phyloP scores from a whole-genome alignment of 2,797 vertebrate species.

The Pangasius krempfi region DNA sequence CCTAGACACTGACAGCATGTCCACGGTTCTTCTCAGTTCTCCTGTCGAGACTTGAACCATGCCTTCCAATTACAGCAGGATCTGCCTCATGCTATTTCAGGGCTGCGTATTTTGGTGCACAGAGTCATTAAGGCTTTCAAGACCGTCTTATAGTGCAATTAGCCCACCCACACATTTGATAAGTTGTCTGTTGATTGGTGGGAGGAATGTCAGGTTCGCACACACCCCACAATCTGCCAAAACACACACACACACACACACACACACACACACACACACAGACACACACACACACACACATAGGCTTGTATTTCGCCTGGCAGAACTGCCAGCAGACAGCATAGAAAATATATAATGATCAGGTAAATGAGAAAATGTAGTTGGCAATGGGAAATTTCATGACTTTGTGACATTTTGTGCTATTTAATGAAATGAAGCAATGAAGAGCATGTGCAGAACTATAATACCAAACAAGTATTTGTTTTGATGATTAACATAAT shows the following conservation, averaged over 20 bases:
- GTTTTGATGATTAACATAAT: background rate
- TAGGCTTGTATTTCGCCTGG: constrained; percentile 12
- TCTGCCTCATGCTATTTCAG: constrained; percentile 19
- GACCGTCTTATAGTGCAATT: constrained; percentile 51
- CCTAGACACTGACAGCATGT: constrained; percentile 41
- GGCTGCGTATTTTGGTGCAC: constrained; percentile 34
- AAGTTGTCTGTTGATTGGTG: constrained; percentile 52
- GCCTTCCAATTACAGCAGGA: constrained; percentile 44
- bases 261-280: background rate
- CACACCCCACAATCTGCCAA: constrained; percentile 30
- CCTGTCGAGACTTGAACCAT: constrained; percentile 32
- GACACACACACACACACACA: background rate
- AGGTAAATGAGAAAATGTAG: constrained; percentile 29
- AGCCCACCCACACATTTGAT: constrained; percentile 48
- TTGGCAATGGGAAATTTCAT: background rate
- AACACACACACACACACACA: background rate
- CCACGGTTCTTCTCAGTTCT: constrained; percentile 26
- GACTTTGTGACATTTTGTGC: background rate
- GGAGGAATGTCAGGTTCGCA: constrained; percentile 21
- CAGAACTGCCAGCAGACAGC: constrained; percentile 27
- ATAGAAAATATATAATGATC: constrained; percentile 18
- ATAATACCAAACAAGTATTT: background rate
- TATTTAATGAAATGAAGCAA: background rate
- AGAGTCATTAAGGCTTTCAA: constrained; percentile 55
- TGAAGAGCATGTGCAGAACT: background rate